Evolutionary conservation across 2,888 invertebrate genomes (phyloP), one percentile per base, ranked within the genome.

Genomic region (Augochlorella aurata): DNA sequence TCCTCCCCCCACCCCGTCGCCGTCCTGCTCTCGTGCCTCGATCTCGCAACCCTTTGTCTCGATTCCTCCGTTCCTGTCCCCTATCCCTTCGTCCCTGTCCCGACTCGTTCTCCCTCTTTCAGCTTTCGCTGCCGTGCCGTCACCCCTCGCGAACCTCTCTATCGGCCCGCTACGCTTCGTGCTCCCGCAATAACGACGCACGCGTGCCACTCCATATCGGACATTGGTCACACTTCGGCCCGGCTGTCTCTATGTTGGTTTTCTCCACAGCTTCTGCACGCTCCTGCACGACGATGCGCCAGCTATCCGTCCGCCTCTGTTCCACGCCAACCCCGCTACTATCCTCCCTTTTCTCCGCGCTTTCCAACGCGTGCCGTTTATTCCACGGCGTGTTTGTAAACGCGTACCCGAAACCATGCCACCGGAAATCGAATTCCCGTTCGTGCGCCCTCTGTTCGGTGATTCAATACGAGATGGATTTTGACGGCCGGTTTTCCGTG

Each of bases 141-240:
- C 65, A 49, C 38, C 81, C 81, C 82, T 69, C 67, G 18, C 61
- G 24, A 47, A 38, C 77, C 82, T 70, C 77, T 76, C 73, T 47
- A 82, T 74, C 82, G 66, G 69, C 24, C 58, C 67, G 65, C 52
- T 45, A 52, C 82, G 38, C 38, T 38, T 38, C 38, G 38, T 38
- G 38, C 38, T 38, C 38, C 38, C 68, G 69, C 77, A 82, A 82
- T 82, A 82, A 82, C 77, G 82, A 77, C 82, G 82, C 82, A 82
- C 82, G 82, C 82, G 82, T 82, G 77, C 77, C 82, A 77, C 77
- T 82, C 63, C 66, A 58, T 66, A 82, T 82, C 70, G 82, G 82
- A 82, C 82, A 77, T 77, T 82, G 82, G 70, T 77, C 82, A 82
- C 77, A 61, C 82, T 74, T 81, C 54, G 71, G 58, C 44, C 50